Percentiles rank a stretch among this genome's conserved stretches.
These are phyloP conservation scores for Aspidiotus rigidus DNA, from an alignment of 2,888 invertebrate genomes.

Conservation along the genomic window DNA sequence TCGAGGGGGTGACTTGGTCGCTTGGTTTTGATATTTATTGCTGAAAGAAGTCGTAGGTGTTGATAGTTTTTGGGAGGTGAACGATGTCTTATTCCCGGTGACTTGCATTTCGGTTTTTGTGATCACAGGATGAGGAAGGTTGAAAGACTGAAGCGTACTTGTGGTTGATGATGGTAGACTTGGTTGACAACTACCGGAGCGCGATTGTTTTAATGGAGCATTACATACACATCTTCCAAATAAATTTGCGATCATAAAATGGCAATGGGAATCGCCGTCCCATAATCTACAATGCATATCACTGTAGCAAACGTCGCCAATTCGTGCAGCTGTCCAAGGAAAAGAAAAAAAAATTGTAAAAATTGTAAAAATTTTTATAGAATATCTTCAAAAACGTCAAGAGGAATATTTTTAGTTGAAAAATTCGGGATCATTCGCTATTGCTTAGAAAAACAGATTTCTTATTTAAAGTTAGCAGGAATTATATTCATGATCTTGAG, in stretches of 20 bases:
- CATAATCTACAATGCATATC: conserved; percentile 79
- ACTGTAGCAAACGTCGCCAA: conserved; percentile 80
- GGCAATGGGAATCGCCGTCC: conserved; percentile 75
- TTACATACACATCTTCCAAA: conserved; percentile 82
- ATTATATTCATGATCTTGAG: too few species aligned
- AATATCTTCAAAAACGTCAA: too few species aligned
- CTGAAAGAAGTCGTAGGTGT: background rate
- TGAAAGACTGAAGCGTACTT: conserved; percentile 18
- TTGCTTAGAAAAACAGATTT: too few species aligned
- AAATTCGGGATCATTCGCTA: too few species aligned
- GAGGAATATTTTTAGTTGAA: too few species aligned
- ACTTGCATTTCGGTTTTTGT: conserved; percentile 16
- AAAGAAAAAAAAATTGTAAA: background rate
- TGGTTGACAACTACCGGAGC: conserved; percentile 26
- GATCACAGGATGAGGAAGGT: conserved; percentile 16
- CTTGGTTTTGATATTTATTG: background rate
- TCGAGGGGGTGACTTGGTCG: background rate
- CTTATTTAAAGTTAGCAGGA: too few species aligned
- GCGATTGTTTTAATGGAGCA: conserved; percentile 40
- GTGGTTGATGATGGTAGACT: conserved; percentile 16
- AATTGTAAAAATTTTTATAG: too few species aligned
- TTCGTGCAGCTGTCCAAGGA: conserved; percentile 58
- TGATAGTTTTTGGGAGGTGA: background rate
- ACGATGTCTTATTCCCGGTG: background rate
- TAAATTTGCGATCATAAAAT: conserved; percentile 78